Evolutionary conservation across 1,140 invertebrate genomes (phyloP).

Genomic region (Varroa destructor): DNA sequence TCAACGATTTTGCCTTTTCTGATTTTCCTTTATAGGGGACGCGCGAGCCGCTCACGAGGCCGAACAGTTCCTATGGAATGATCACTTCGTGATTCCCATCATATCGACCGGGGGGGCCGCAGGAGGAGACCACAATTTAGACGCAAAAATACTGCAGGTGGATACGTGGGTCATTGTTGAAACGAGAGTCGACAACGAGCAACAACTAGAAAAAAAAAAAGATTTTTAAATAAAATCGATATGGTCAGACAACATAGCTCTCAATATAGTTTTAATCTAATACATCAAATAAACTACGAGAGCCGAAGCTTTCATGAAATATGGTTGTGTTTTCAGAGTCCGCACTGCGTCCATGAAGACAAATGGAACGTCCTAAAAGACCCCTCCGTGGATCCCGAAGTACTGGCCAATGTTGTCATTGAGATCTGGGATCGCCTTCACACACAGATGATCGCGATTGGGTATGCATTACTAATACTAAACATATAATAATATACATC

Average conservation of each 20-base stretch:
- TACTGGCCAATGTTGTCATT: slow-evolving; percentile 37
- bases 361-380: slow-evolving; percentile 38
- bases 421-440: slow-evolving; percentile 33
- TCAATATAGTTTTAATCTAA: too few species aligned
- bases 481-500: background rate
- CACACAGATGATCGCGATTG: slow-evolving; percentile 8
- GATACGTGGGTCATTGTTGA: background rate
- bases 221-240: background rate
- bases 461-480: background rate
- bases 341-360: slow-evolving; percentile 37
- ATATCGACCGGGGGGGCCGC: slow-evolving; percentile 39
- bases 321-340: slow-evolving; percentile 34
- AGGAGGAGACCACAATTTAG: slow-evolving; percentile 38
- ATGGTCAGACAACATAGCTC: background rate
- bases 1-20: background rate
- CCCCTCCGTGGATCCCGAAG: slow-evolving; percentile 34
- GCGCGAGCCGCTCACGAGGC: slow-evolving; percentile 39
- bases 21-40: slow-evolving; percentile 36
- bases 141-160: slow-evolving; percentile 40
- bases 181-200: background rate
- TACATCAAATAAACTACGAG: too few species aligned
- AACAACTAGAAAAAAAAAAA: background rate
- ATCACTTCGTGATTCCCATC: slow-evolving; percentile 41
- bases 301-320: slow-evolving; percentile 1
- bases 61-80: slow-evolving; percentile 42